Percentiles rank a stretch among this genome's conserved stretches.
phyloP scores from a whole-genome alignment of 2,888 invertebrate genomes.

The Eupeodes latifasciatus region DNA sequence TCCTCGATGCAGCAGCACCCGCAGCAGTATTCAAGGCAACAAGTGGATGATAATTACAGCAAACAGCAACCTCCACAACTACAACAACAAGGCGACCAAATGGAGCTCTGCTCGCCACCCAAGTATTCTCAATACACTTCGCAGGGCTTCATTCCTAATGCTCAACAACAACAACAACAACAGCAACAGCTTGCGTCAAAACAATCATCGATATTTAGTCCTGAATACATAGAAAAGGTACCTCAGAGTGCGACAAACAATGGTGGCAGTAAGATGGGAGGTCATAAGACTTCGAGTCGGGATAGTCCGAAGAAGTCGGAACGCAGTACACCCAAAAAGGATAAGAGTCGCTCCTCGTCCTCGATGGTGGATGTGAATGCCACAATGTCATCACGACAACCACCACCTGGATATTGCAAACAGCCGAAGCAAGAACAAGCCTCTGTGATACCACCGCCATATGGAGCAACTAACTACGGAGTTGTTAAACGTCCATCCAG shows the following conservation, averaged over 20 bases:
- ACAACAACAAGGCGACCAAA: slow-evolving; percentile 74
- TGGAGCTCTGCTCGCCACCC: slow-evolving; percentile 78
- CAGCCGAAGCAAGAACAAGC: slow-evolving; percentile 62
- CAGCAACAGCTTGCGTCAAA: slow-evolving; percentile 77
- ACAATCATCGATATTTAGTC: slow-evolving; percentile 82
- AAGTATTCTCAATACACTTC: slow-evolving; percentile 76
- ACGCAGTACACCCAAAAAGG: slow-evolving; percentile 81
- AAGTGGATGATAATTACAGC: slow-evolving; percentile 52
- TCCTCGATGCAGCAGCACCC: slow-evolving; percentile 68
- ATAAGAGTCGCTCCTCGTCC: slow-evolving; percentile 80
- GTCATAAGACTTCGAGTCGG: slow-evolving; percentile 77
- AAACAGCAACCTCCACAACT: slow-evolving; percentile 57
- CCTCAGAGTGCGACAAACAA: slow-evolving; percentile 66
- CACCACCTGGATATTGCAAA: slow-evolving; percentile 53
- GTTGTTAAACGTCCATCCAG: slow-evolving; percentile 73
- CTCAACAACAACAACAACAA: slow-evolving; percentile 68
- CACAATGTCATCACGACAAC: slow-evolving; percentile 42
- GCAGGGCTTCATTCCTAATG: slow-evolving; percentile 69
- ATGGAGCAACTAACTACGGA: slow-evolving; percentile 77
- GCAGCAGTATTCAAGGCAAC: slow-evolving; percentile 69
- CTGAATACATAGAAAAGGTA: slow-evolving; percentile 83
- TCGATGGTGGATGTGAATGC: slow-evolving; percentile 55
- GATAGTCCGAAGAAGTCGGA: slow-evolving; percentile 83
- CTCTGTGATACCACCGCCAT: slow-evolving; percentile 78
- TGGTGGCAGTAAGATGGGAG: slow-evolving; percentile 58